These are phyloP conservation scores for Epinotia ramella DNA, from an alignment of 2,888 invertebrate species.

Conservation along the genomic window DNA sequence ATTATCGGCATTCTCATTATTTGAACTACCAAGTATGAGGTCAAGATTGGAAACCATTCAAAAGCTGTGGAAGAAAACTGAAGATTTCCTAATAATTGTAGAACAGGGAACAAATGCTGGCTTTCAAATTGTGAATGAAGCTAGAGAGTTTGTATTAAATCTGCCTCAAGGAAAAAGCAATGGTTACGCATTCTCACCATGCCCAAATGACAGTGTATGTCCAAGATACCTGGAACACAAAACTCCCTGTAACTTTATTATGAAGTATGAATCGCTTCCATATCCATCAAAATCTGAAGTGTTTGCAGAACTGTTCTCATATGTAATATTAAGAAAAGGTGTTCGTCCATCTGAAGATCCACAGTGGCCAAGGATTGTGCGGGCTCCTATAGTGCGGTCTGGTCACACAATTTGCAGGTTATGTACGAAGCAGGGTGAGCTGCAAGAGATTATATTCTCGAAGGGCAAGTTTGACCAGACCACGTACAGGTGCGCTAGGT, in stretches of 20 bases:
- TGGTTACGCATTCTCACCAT: slow-evolving; percentile 92
- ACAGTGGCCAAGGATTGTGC: slow-evolving; percentile 92
- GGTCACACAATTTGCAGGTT: slow-evolving; percentile 91
- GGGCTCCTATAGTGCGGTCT: slow-evolving; percentile 88
- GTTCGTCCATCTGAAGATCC: slow-evolving; percentile 75
- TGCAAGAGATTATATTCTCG: slow-evolving; percentile 92
- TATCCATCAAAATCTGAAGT: slow-evolving; percentile 74
- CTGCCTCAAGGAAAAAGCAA: slow-evolving; percentile 66
- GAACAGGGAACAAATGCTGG: slow-evolving; percentile 94
- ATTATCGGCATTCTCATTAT: slow-evolving; percentile 91
- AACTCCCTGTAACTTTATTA: slow-evolving; percentile 92
- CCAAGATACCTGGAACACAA: slow-evolving; percentile 88
- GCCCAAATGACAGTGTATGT: slow-evolving; percentile 93
- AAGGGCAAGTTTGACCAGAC: slow-evolving; percentile 90
- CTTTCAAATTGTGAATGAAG: slow-evolving; percentile 93
- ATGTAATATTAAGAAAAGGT: slow-evolving; percentile 93
- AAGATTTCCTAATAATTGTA: slow-evolving; percentile 91
- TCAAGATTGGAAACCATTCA: slow-evolving; percentile 88
- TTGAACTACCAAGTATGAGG: slow-evolving; percentile 90
- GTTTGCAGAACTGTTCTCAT: slow-evolving; percentile 88
- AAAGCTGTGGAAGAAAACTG: slow-evolving; percentile 95
- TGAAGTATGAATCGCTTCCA: slow-evolving; percentile 85
- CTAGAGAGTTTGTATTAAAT: slow-evolving; percentile 91
- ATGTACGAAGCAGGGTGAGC: slow-evolving; percentile 90
- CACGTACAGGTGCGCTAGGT: slow-evolving; percentile 90